Base-by-base conservation (phyloP, 1,140 invertebrate species). In the Pachypsylla venusta region DNA sequence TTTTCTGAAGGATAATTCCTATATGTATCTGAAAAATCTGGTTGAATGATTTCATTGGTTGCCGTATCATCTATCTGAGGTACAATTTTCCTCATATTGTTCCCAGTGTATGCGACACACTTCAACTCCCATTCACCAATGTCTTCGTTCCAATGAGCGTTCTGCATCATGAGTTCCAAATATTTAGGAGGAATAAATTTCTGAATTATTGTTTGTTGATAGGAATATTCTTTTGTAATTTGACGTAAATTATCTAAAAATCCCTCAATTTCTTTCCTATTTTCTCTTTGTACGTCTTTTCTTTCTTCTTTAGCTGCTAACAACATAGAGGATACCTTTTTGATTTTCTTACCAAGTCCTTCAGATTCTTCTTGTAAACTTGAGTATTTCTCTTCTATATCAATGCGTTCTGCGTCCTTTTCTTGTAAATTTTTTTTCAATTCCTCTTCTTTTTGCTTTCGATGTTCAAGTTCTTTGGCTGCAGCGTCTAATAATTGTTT, bases 101-200 rank as follows among this genome's bases (percentile, higher is more conserved):
- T 99, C 0, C 96, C 96, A 14, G 94, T 96, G 70, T 99, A 99
- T 0, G 96, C 96, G 1, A 99, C 92, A 74, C 93, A 97, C 70
- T 89, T 89, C 12, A 98, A 77, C 70, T 98, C 93, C 90, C 94
- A 99, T 72, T 99, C 95, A 16, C 93, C 94, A 53, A 95, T 93
- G 66, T 98, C 93, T 73, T 98, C 93, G 75, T 97, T 98, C 92
- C 93, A 98, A 66, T 87, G 83, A 14, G 93, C 89, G 70, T 94
- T 89, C 65, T 85, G 79, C 67, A 96, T 90, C 60, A 98, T 91
- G 73, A 94, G 81, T 59, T 87, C 85, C 82, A 86, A 83, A 75
- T 95, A 96, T 68, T 94, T 85, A 65, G 82, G 79, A 4, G 95
- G 94, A 71, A 99, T 95, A 67, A 92, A 97, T 35, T 81, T 83